Percentiles rank a stretch among this genome's conserved stretches.
Evolutionary conservation across 2,797 vertebrate species (phyloP).

Genomic region (Ciconia nigra): DNA sequence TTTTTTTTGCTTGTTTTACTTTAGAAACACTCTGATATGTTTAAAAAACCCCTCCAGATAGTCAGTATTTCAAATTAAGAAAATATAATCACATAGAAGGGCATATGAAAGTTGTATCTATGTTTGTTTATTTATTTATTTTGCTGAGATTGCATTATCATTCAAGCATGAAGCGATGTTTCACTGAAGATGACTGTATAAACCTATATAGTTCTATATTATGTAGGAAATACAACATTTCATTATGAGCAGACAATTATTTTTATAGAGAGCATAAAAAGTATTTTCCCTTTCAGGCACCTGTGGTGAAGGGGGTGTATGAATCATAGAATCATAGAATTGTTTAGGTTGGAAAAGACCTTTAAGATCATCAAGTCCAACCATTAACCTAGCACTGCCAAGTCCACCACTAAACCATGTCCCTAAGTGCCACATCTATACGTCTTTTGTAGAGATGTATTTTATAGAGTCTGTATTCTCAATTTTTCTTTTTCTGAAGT

Average conservation of each 20-base stretch:
- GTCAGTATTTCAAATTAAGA: constrained; percentile 44
- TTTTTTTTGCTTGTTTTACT: background rate
- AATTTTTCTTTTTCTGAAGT: background rate
- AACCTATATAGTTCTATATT: constrained; percentile 46
- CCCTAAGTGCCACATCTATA: no score
- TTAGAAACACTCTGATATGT: background rate
- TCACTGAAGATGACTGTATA: constrained; percentile 59
- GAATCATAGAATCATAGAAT: no score
- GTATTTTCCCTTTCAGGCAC: constrained; percentile 37
- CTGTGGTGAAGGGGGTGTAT: constrained; percentile 15
- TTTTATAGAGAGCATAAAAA: constrained; percentile 54
- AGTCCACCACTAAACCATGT: no score
- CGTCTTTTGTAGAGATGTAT: no score
- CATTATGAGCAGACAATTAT: constrained; percentile 49
- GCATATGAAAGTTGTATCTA: constrained; percentile 24
- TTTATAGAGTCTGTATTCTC: background rate
- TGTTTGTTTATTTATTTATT: constrained; percentile 24
- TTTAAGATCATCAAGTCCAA: no score
- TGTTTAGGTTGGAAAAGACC: no score
- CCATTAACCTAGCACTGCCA: no score
- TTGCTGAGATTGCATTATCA: constrained; percentile 58
- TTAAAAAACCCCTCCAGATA: background rate
- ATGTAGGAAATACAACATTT: constrained; percentile 46
- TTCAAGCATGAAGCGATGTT: constrained; percentile 34
- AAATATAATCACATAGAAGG: constrained; percentile 11